Evolutionary conservation across 2,888 invertebrate genomes (phyloP).

Genomic region (Drosophila trichaetosa): DNA sequence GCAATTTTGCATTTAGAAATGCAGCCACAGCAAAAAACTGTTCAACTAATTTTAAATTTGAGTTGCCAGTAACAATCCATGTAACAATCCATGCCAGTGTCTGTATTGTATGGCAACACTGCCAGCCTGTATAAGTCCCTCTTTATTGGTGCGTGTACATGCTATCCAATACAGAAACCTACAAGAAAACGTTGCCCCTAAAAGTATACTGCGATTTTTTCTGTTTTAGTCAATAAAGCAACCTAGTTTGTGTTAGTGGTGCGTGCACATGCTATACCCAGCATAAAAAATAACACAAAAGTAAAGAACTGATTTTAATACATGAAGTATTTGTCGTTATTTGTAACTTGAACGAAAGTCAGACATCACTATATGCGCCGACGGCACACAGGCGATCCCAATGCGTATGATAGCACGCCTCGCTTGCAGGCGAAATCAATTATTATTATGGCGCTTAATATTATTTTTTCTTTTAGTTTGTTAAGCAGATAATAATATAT

Average conservation of each 20-base stretch:
- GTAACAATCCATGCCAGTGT: background rate
- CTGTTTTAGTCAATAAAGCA: background rate
- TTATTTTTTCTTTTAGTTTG: background rate
- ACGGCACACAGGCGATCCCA: no score
- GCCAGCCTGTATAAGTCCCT: background rate
- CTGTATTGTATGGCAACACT: background rate
- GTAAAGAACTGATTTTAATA: background rate
- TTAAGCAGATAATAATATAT: background rate
- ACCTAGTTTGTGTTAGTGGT: background rate
- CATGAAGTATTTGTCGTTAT: background rate
- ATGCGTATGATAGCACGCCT: no score
- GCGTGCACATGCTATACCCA: background rate
- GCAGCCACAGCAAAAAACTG: background rate
- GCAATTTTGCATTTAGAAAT: background rate
- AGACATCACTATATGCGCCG: no score
- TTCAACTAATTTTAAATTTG: no score
- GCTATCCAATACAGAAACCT: background rate
- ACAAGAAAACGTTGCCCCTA: fast-evolving
- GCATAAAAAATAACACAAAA: background rate
- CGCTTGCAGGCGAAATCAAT: no score
- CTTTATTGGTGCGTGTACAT: background rate
- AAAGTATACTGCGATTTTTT: background rate
- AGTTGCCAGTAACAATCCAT: background rate
- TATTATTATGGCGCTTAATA: no score
- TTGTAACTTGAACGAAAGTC: background rate